Evolutionary conservation across 1,140 invertebrate genomes (phyloP), one percentile per base, ranked within the genome.

Genomic region (Branchinecta lindahli): DNA sequence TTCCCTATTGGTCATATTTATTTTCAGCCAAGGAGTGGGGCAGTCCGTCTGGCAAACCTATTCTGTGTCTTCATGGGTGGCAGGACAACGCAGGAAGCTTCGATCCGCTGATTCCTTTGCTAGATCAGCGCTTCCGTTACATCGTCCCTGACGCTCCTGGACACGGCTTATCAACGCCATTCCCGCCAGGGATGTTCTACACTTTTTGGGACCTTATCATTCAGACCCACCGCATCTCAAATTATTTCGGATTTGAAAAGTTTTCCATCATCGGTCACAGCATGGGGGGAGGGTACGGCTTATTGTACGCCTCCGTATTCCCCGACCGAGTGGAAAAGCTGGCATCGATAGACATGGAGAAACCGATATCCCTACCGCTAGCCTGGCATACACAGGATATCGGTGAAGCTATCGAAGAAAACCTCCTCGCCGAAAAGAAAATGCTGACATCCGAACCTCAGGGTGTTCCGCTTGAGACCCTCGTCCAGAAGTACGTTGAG

Each of bases 11-110:
- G 5, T 33, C 33, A 5, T 69, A 45, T 68, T 65, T 21, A 46
- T 12, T 15, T 47, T 21, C 72, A 78, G 80, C 75, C 9, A 89
- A 88, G 79, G 80, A 84, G 77, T 90, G 87, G 84, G 86, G 86
- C 10, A 81, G 81, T 6, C 80, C 81, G 66, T 78, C 85, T 71
- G 79, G 82, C 8, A 78, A 82, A 65, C 88, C 88, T 0, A 83
- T 90, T 67, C 74, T 91, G 15, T 83, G 84, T 0, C 73, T 90
- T 61, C 89, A 91, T 76, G 89, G 88, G 1, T 89, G 87, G 87
- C 83, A 79, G 72, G 82, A 83, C 73, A 81, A 81, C 73, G 78
- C 75, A 44, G 76, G 75, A 18, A 76, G 79, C 8, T 81, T 78
- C 74, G 78, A 81, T 68, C 72, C 70, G 15, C 69, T 80, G 4